Percentiles rank a stretch among this genome's conserved stretches.
phyloP scores from a whole-genome alignment of 1,140 invertebrate species.

The Ericerus pela region DNA sequence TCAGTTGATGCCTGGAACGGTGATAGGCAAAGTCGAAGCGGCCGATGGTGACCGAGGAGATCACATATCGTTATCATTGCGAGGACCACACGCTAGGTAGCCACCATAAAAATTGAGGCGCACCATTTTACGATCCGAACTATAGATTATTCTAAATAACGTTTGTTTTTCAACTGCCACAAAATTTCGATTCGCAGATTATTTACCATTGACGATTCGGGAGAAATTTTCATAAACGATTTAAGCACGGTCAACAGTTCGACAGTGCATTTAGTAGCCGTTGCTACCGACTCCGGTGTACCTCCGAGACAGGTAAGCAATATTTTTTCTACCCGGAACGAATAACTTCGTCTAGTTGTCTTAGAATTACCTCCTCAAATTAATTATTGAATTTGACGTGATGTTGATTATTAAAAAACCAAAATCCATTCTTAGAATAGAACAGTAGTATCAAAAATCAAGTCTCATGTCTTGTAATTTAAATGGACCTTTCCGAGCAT shows the following conservation, averaged over 20 bases:
- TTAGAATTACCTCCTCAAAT: no score
- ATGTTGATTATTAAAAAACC: neutral
- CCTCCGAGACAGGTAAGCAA: slow-evolving; percentile 46
- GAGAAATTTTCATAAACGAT: slow-evolving; percentile 34
- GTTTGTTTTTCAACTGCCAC: neutral
- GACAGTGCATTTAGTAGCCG: slow-evolving; percentile 53
- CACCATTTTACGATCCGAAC: neutral
- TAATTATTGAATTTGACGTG: neutral
- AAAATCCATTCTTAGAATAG: slow-evolving; percentile 12
- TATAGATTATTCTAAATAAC: neutral
- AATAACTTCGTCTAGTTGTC: no score
- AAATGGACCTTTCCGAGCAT: no score
- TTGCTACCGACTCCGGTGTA: slow-evolving; percentile 61
- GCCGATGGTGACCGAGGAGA: slow-evolving; percentile 72
- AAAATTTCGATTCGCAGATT: slow-evolving; percentile 29
- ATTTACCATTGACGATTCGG: slow-evolving; percentile 38
- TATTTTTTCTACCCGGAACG: neutral
- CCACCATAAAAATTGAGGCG: slow-evolving; percentile 2
- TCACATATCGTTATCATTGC: slow-evolving; percentile 46
- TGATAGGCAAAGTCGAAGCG: slow-evolving; percentile 36
- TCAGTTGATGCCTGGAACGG: slow-evolving; percentile 25
- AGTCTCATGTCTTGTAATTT: no score
- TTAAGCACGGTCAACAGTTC: slow-evolving; percentile 31
- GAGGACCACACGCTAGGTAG: slow-evolving; percentile 53
- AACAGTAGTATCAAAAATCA: no score